Evolutionary conservation across 1,140 invertebrate genomes (phyloP), one percentile per base, ranked within the genome.

Genomic region (Atopsyche davidsoni): DNA sequence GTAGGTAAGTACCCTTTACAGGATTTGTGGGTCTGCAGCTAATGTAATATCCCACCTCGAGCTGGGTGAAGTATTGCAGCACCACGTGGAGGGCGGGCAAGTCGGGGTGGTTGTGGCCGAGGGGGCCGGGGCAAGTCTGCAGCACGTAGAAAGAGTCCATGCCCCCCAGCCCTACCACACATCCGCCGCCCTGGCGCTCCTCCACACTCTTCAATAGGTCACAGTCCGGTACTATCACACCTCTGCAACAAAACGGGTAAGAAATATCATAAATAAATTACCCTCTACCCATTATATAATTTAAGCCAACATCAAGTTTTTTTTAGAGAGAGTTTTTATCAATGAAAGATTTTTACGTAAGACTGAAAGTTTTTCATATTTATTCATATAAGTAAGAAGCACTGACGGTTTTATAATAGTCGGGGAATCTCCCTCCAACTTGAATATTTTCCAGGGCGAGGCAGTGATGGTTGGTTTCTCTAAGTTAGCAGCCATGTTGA

Each of bases 11-110:
- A n/a, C n/a, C n/a, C n/a, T n/a, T n/a, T n/a, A n/a, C n/a, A n/a
- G n/a, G n/a, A n/a, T n/a, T n/a, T n/a, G n/a, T n/a, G n/a, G n/a
- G n/a, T n/a, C n/a, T n/a, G n/a, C n/a, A n/a, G n/a, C n/a, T n/a
- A n/a, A 17, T 13, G 4, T 7, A 19, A 32, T 32, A 9, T 6
- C 53, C 56, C 66, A 87, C 85, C 73, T 94, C 90, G 0, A 85
- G 71, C 71, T 94, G 91, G 10, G 79, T 86, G 32, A 95, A 79
- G 70, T 94, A 95, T 65, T 92, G 86, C 35, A 92, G 72, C 47
- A 86, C 85, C 18, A 93, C 82, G 42, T 85, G 68, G 11, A 94
- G 69, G 28, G 86, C 76, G 2, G 89, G 80, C 13, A 86, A 64
- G 68, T 89, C 83, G 1, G 75, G 72, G 64, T 85, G 70, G 16